Percentiles rank a stretch among this genome's conserved stretches.
phyloP scores from a whole-genome alignment of 2,113 vertebrate genomes.

The Ellobius talpinus region DNA sequence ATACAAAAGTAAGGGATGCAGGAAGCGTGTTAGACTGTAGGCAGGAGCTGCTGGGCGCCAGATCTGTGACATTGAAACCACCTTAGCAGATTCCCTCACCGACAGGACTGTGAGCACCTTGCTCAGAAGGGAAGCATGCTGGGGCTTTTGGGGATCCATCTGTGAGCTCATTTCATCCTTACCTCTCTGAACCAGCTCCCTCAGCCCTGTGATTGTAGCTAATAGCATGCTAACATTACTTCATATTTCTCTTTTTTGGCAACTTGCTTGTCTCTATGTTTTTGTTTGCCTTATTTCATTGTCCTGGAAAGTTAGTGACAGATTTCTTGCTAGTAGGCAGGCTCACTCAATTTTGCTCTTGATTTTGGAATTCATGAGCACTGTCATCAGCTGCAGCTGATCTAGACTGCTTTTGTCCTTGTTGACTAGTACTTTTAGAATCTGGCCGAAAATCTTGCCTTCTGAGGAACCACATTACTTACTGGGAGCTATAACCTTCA shows the following conservation, averaged over 20 bases:
- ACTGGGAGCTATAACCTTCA: background rate
- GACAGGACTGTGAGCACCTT: accelerated
- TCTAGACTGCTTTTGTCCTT: background rate
- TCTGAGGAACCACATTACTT: too few species aligned
- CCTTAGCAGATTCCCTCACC: background rate
- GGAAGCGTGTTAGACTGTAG: background rate
- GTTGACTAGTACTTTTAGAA: background rate
- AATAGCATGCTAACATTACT: too few species aligned
- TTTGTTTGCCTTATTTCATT: background rate
- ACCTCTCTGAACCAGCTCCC: background rate
- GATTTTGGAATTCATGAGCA: accelerated
- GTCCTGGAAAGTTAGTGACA: background rate
- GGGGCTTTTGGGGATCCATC: accelerated
- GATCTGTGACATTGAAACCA: accelerated
- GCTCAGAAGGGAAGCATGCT: too few species aligned
- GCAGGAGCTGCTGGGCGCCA: background rate
- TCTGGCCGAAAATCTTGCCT: background rate
- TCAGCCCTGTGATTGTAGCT: background rate
- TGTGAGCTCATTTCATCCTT: background rate
- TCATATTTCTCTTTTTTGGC: background rate
- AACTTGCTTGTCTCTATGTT: too few species aligned
- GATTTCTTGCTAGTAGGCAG: background rate
- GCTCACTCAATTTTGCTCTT: background rate
- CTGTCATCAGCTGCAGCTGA: too few species aligned
- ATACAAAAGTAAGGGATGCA: background rate